These are phyloP conservation scores for Magallana gigas DNA, from an alignment of 1,140 invertebrate genomes.

Conservation along the genomic window DNA sequence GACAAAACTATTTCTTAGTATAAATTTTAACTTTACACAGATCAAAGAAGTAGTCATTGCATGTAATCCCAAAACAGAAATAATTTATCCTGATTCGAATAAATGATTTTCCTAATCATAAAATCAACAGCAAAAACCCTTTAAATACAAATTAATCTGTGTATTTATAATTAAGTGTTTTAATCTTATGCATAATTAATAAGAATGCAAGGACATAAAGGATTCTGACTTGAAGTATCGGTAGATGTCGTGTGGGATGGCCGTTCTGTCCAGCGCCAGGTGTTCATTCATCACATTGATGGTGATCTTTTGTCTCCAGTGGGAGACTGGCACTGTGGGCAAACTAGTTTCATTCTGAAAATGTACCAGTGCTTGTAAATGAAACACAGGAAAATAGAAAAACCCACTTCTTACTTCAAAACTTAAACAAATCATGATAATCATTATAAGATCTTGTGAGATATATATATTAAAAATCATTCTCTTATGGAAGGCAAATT, in stretches of 20 bases:
- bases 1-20: too few species aligned
- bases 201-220: not conserved
- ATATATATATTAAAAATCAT: not conserved
- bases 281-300: conserved; percentile 85
- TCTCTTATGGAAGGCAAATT: not conserved
- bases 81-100: too few species aligned
- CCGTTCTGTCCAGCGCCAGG: conserved; percentile 82
- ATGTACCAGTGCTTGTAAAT: not conserved
- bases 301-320: conserved; percentile 83
- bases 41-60: too few species aligned
- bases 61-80: too few species aligned
- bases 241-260: conserved; percentile 83
- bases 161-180: not conserved
- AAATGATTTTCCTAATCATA: too few species aligned
- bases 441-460: not conserved
- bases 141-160: not conserved
- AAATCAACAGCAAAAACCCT: not conserved
- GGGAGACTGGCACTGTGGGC: conserved; percentile 79
- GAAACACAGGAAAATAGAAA: not conserved
- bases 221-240: conserved; percentile 66
- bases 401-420: not conserved
- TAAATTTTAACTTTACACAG: too few species aligned
- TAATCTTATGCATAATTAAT: not conserved
- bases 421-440: not conserved
- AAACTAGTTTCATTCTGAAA: conserved; percentile 70